Percentiles rank a stretch among this genome's conserved stretches.
These are phyloP conservation scores for Luperina nickerlii DNA, from an alignment of 2,888 invertebrate genomes.

Conservation along the genomic window DNA sequence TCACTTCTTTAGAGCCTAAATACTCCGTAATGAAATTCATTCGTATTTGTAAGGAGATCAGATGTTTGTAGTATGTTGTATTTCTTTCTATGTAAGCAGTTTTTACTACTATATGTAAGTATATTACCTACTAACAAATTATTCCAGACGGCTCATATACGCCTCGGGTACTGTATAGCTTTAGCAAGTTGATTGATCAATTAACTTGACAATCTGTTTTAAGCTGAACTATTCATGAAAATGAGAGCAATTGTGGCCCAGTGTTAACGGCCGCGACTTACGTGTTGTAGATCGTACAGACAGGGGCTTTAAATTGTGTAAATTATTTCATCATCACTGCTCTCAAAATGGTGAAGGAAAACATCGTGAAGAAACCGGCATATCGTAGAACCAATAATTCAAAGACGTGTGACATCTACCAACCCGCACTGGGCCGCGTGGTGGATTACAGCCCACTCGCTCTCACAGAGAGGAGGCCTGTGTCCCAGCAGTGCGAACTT, in stretches of 20 bases:
- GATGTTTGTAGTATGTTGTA: background rate
- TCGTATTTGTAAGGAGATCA: conserved; percentile 21
- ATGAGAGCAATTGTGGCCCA: too few relatives aligned
- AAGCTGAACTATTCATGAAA: background rate
- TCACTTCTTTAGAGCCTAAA: conserved; percentile 43
- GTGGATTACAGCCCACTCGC: background rate
- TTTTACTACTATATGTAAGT: background rate
- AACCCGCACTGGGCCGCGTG: background rate
- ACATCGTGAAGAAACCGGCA: too few relatives aligned
- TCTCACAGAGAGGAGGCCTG: background rate
- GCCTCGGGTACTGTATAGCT: background rate
- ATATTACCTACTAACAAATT: background rate
- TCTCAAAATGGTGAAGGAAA: too few relatives aligned
- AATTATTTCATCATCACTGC: too few relatives aligned
- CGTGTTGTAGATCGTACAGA: too few relatives aligned
- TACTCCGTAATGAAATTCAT: conserved; percentile 42
- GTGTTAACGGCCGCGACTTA: too few relatives aligned
- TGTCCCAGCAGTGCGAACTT: background rate
- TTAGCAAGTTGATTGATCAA: background rate
- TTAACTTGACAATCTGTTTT: background rate
- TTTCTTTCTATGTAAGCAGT: background rate
- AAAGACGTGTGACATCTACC: background rate
- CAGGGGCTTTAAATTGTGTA: too few relatives aligned
- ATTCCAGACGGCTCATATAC: background rate
- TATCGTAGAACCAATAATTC: background rate